Conservation (phyloP, 2,888 invertebrate species). For the Catocala nupta region DNA sequence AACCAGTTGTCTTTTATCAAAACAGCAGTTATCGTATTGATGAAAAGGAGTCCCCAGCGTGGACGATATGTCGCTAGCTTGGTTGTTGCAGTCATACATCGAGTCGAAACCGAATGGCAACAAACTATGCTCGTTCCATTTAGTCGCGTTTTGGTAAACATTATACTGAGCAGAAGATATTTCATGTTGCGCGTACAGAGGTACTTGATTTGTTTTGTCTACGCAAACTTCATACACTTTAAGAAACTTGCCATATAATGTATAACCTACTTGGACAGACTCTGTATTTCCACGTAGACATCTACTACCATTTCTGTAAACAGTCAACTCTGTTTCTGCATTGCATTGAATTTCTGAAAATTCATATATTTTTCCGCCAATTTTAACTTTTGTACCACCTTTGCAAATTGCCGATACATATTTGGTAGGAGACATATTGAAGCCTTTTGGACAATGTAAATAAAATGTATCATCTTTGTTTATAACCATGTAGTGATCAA, state of each 20-base stretch:
- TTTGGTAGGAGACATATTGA: conserved; percentile 36
- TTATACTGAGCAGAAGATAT: conserved; percentile 47
- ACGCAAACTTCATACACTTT: conserved; percentile 64
- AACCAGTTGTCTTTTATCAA: conserved; percentile 62
- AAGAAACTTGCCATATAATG: conserved; percentile 30
- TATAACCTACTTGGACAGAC: conserved; percentile 55
- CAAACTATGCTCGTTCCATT: conserved; percentile 51
- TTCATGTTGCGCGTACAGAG: conserved; percentile 56
- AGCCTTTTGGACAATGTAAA: conserved; percentile 58
- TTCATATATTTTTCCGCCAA: conserved; percentile 43
- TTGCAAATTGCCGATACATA: conserved; percentile 54
- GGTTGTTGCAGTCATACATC: conserved; percentile 58
- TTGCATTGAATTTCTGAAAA: conserved; percentile 61
- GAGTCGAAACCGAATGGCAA: conserved; percentile 50
- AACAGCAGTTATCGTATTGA: conserved; percentile 59
- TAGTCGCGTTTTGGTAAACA: conserved; percentile 16
- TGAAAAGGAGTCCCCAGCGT: conserved; percentile 43
- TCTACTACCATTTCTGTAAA: conserved; percentile 32
- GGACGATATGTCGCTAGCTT: conserved; percentile 46
- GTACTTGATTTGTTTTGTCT: conserved; percentile 49
- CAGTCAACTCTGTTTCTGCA: conserved; percentile 42
- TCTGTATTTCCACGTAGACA: conserved; percentile 55
- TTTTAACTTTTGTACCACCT: conserved; percentile 46
- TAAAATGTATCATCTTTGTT: conserved; percentile 35
- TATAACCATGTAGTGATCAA: conserved; percentile 51